Evolutionary conservation across 2,113 vertebrate species (phyloP).

Genomic region (Glareola pratincola): DNA sequence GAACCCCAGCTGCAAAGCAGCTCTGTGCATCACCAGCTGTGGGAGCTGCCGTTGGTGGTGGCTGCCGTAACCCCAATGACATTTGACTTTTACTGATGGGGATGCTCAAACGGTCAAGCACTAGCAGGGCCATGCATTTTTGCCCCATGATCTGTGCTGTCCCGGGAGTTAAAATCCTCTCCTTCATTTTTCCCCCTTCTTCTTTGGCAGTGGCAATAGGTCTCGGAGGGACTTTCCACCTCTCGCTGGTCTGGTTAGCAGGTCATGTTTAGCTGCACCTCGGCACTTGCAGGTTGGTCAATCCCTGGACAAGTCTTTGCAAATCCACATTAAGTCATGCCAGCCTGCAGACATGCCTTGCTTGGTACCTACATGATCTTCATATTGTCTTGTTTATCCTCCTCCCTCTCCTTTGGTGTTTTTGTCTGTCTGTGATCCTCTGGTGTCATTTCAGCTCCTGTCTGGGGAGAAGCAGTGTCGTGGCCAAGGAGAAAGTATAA

Average conservation of each 20-base stretch:
- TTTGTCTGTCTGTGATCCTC: background rate
- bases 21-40: background rate
- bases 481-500: background rate
- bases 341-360: background rate
- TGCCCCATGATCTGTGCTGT: background rate
- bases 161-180: background rate
- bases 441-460: background rate
- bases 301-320: background rate
- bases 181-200: background rate
- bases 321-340: background rate
- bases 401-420: background rate
- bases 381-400: background rate
- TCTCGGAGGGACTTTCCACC: background rate
- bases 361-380: background rate
- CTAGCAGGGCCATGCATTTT: background rate
- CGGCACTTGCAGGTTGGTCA: background rate
- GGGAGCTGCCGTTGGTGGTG: background rate
- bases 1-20: background rate
- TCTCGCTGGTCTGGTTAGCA: background rate
- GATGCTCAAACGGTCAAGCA: background rate
- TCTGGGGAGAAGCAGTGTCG: background rate
- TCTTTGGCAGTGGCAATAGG: background rate
- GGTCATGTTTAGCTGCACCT: background rate
- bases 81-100: background rate
- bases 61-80: background rate